These are phyloP conservation scores for Clarias laeviceps DNA, from an alignment of 2,797 vertebrate genomes.

Conservation along the genomic window DNA sequence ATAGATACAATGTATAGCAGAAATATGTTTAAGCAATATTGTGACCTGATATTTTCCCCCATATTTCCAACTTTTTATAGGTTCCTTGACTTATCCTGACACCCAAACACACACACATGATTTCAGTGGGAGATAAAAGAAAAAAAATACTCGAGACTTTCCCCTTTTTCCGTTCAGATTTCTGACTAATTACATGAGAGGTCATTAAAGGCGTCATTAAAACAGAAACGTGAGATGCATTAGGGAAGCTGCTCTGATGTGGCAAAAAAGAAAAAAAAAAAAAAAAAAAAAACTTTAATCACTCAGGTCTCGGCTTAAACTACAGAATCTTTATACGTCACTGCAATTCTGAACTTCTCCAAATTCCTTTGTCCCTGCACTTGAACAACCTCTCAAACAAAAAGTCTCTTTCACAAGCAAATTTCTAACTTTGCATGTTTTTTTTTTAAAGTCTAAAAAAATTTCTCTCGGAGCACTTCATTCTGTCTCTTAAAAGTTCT, in stretches of 20 bases:
- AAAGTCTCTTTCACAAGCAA: not conserved
- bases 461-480: not conserved
- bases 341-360: not conserved
- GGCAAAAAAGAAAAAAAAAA: not conserved
- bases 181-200: not conserved
- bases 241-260: constrained; percentile 14
- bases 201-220: constrained; percentile 27
- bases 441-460: too few relatives aligned
- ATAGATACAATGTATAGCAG: not conserved
- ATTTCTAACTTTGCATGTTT: not conserved
- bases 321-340: not conserved
- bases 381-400: not conserved
- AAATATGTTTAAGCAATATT: not conserved
- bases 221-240: constrained; percentile 16
- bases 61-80: not conserved
- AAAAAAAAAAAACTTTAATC: not conserved
- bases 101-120: not conserved
- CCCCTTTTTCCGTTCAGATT: not conserved
- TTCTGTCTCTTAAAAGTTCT: not conserved
- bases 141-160: not conserved
- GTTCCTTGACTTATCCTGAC: not conserved
- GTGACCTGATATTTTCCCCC: not conserved
- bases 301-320: not conserved
- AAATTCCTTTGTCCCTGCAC: not conserved
- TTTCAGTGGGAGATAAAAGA: not conserved